phyloP scores from a whole-genome alignment of 2,797 vertebrate genomes.

The Leucoraja ocellata region DNA sequence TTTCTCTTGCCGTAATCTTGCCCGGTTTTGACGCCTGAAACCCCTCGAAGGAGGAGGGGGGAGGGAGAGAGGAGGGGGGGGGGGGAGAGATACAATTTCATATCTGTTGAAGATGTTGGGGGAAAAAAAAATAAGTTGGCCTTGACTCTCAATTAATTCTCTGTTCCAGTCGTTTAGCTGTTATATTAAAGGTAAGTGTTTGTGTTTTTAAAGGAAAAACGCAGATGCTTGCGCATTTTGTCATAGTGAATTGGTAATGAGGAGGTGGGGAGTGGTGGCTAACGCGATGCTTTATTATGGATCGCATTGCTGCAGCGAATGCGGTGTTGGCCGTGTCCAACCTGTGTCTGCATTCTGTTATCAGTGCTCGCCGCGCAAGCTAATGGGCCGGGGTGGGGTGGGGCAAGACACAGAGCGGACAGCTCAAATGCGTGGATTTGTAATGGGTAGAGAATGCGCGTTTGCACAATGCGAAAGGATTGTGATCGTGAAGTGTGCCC shows the following conservation, averaged over 20 bases:
- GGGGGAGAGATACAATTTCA: background rate
- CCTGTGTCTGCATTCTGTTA: conserved; percentile 1
- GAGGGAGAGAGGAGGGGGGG: no score
- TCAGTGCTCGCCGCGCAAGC: background rate
- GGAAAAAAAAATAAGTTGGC: background rate
- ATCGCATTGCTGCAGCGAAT: conserved; percentile 33
- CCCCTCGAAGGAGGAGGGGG: background rate
- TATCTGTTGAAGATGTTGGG: background rate
- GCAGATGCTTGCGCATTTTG: conserved; percentile 28
- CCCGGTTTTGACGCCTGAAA: background rate
- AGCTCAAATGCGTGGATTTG: background rate
- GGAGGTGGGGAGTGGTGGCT: background rate
- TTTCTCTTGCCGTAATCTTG: background rate
- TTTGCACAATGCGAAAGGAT: background rate
- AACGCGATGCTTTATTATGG: conserved; percentile 33
- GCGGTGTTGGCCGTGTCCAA: background rate
- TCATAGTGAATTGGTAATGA: conserved; percentile 19
- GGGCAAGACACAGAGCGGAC: background rate
- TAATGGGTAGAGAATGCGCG: no score
- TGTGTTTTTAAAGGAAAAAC: background rate
- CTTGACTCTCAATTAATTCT: background rate
- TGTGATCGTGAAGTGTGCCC: background rate
- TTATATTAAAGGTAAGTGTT: conserved; percentile 3
- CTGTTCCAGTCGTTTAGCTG: background rate
- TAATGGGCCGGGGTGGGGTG: background rate